Percentiles rank a stretch among this genome's conserved stretches.
These are phyloP conservation scores for Arctia plantaginis DNA, from an alignment of 2,888 invertebrate genomes.

Conservation along the genomic window DNA sequence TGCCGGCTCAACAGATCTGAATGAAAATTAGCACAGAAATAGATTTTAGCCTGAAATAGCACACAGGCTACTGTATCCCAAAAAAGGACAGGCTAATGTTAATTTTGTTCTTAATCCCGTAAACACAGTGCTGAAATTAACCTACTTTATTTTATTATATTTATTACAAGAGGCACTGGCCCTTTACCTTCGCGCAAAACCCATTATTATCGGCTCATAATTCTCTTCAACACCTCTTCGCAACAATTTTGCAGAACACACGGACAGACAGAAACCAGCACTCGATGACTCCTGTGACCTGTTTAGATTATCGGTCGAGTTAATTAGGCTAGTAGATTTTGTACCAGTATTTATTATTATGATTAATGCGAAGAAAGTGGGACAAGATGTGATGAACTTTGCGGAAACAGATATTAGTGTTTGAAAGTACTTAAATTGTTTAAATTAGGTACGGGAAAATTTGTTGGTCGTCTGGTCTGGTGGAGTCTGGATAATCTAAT, in stretches of 20 bases:
- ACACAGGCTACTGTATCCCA: too few species aligned
- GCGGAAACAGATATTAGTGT: constrained; percentile 46
- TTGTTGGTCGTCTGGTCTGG: constrained; percentile 6
- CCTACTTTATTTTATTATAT: constrained; percentile 7
- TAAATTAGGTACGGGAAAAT: constrained; percentile 23
- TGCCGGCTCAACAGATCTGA: too few species aligned
- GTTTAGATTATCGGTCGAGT: constrained; percentile 51
- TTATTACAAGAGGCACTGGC: not conserved
- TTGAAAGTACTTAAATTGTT: constrained; percentile 37
- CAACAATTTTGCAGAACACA: constrained; percentile 52
- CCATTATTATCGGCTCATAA: constrained; percentile 40
- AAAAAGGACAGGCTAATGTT: not conserved
- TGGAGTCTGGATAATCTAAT: constrained; percentile 2
- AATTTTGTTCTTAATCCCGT: not conserved
- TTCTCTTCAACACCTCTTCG: constrained; percentile 35
- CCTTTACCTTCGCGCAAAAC: constrained; percentile 23
- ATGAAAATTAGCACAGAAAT: too few species aligned
- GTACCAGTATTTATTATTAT: constrained; percentile 41
- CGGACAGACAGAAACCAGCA: constrained; percentile 69
- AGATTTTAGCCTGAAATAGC: too few species aligned
- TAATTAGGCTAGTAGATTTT: constrained; percentile 38
- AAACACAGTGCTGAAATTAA: not conserved
- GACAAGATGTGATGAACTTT: constrained; percentile 42
- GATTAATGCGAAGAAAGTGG: constrained; percentile 50
- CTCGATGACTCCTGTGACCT: constrained; percentile 46